Percentiles rank a stretch among this genome's conserved stretches.
phyloP scores from a whole-genome alignment of 2,797 vertebrate genomes.

The Jordanella pulchra region DNA sequence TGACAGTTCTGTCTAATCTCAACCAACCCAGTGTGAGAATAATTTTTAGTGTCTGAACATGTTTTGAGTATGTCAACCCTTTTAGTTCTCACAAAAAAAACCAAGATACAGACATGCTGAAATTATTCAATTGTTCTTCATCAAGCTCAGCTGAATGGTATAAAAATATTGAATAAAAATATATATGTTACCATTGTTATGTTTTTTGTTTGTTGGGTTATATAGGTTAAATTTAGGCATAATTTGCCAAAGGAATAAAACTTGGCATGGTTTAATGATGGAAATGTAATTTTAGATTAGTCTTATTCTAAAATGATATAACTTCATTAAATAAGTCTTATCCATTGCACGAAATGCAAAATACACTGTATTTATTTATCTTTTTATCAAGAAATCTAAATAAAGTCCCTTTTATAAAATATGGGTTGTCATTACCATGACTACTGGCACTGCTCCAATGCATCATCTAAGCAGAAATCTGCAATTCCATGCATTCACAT shows the following conservation, averaged over 20 bases:
- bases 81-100: neutral
- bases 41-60: slow-evolving; percentile 10
- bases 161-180: neutral
- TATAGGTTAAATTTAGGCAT: neutral
- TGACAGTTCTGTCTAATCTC: slow-evolving; percentile 11
- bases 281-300: too few species aligned
- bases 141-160: neutral
- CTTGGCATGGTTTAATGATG: neutral
- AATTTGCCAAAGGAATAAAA: neutral
- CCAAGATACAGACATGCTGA: neutral
- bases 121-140: neutral
- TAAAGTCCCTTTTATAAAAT: neutral
- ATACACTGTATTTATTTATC: neutral
- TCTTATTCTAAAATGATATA: neutral
- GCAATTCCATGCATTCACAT: neutral
- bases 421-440: neutral
- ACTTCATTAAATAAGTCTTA: too few species aligned
- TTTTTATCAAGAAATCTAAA: neutral
- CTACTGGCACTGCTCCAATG: neutral
- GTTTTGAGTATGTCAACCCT: neutral
- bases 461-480: neutral
- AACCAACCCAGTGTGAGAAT: slow-evolving; percentile 2
- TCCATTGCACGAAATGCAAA: neutral
- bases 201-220: neutral
- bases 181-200: too few species aligned